Base-by-base conservation (phyloP, 2,888 invertebrate genomes). In the Lepidonotus clava region DNA sequence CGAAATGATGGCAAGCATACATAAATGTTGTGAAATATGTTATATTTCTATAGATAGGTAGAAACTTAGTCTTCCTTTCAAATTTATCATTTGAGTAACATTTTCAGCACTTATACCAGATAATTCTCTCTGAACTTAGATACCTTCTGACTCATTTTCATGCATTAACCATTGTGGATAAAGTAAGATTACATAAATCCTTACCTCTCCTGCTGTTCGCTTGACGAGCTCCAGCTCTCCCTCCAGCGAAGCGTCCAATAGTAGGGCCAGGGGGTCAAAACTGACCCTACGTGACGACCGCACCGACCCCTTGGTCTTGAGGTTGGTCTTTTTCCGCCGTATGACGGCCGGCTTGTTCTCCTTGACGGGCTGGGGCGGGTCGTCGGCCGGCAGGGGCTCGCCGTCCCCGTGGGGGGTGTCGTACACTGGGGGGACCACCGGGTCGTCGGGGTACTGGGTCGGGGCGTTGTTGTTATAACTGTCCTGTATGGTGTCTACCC, bases 181-280 rank as follows among this genome's bases (percentile, higher is more conserved):
- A n/a, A n/a, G n/a, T n/a, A n/a, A n/a, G n/a, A n/a, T n/a, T n/a
- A n/a, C n/a, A n/a, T n/a, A n/a, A n/a, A n/a, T n/a, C 18, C 91
- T 90, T 92, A 95, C 95, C 93, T 95, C 94, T 93, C 97, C 96
- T 87, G 99, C 98, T 83, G 98, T 98, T 94, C 98, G 97, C 95
- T 97, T 97, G 56, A 99, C 99, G 90, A 99, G 95, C 93, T 99
- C 99, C 93, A 99, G 95, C 94, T 99, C 99, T 66, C 99, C 99
- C 95, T 99, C 99, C 90, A 99, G 96, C 91, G 99, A 98, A 76
- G 99, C 99, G 95, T 99, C 99, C 92, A 99, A 95, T 83, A 99
- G 95, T 83, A 99, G 95, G 0, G 99, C 99, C 91, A 99, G 95
- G 32, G 99, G 99, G 95, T 99, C 99, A 93, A 99, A 99, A 94